These are phyloP conservation scores for Alentia gelatinosa DNA, from an alignment of 2,888 invertebrate species.

Conservation along the genomic window DNA sequence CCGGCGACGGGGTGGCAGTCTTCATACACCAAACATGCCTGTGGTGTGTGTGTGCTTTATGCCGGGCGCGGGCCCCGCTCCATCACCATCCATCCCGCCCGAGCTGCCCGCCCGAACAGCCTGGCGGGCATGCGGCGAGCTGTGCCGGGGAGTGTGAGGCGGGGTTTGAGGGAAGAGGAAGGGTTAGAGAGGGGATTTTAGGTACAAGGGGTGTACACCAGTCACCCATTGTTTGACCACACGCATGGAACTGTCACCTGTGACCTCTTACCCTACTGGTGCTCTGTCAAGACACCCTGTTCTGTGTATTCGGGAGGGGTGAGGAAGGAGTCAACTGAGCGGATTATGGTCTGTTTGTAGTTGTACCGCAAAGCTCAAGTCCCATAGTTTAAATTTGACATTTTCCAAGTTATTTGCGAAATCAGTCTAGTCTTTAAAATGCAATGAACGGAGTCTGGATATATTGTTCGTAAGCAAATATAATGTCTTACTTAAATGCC, in stretches of 20 bases:
- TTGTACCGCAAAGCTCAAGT: too few relatives aligned
- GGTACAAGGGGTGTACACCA: neutral
- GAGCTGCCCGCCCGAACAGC: neutral
- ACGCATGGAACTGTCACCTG: neutral
- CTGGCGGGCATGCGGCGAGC: neutral
- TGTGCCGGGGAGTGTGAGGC: neutral
- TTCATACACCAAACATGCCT: neutral
- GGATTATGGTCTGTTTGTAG: too few relatives aligned
- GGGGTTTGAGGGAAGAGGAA: neutral
- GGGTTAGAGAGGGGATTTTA: neutral
- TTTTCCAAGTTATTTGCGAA: too few relatives aligned
- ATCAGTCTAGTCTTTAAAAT: too few relatives aligned
- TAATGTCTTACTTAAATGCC: too few relatives aligned
- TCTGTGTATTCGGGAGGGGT: too few relatives aligned
- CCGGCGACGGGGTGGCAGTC: neutral
- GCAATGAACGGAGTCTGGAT: too few relatives aligned
- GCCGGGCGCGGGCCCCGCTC: neutral
- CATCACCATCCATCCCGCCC: constrained; percentile 32
- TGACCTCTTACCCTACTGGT: neutral
- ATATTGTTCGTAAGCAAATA: too few relatives aligned
- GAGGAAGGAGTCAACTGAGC: too few relatives aligned
- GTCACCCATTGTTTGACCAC: neutral
- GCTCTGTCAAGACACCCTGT: neutral
- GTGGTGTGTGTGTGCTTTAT: neutral
- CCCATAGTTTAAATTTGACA: too few relatives aligned